These are phyloP conservation scores for Copsychus sechellarum DNA, from an alignment of 2,113 vertebrate genomes.

Conservation along the genomic window DNA sequence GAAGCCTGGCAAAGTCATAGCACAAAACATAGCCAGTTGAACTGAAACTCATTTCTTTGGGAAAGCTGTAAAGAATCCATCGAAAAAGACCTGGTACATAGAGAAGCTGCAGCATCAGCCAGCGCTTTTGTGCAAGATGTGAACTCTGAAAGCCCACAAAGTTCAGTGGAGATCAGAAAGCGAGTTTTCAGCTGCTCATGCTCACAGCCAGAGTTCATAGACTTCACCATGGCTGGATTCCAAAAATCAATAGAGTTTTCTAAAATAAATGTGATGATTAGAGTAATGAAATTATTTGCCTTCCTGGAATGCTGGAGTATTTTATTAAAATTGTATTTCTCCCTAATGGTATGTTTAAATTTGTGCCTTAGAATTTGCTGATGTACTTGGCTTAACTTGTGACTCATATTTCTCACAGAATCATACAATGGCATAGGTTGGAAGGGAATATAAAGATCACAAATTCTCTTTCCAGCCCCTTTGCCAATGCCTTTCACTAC, in stretches of 20 bases:
- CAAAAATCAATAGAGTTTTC: conserved; percentile 39
- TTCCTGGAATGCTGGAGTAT: conserved; percentile 25
- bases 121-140: not conserved
- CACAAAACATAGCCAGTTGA: not conserved
- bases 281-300: conserved; percentile 17
- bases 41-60: not conserved
- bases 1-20: not conserved
- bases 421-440: not conserved
- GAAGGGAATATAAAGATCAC: not conserved
- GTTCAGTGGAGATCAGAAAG: not conserved
- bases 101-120: not conserved
- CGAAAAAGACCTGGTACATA: not conserved
- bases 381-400: not conserved
- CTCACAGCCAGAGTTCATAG: not conserved
- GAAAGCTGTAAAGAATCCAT: not conserved
- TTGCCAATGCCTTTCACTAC: not conserved
- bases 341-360: not conserved
- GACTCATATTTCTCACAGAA: not conserved
- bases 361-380: not conserved
- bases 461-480: not conserved
- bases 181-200: not conserved
- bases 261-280: conserved; percentile 42
- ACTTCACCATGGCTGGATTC: not conserved
- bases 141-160: not conserved
- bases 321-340: not conserved